phyloP scores from a whole-genome alignment of 2,888 invertebrate species.

The Nebria salina region DNA sequence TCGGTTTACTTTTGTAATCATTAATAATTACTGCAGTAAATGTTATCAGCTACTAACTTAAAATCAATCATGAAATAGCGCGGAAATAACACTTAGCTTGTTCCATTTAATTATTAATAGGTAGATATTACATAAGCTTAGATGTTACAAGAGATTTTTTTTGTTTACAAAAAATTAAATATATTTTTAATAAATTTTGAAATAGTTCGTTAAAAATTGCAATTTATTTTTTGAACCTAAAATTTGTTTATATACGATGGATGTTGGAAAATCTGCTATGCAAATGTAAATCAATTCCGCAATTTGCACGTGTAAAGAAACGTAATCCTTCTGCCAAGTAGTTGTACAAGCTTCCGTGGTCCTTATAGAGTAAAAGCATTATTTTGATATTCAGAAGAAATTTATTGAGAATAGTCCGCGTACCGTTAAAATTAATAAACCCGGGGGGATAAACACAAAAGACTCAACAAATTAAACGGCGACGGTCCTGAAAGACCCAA shows the following conservation, averaged over 20 bases:
- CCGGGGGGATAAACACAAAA: neutral
- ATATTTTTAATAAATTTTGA: too few species aligned
- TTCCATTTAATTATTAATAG: too few species aligned
- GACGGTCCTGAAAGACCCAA: neutral
- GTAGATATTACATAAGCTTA: too few species aligned
- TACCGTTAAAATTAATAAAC: neutral
- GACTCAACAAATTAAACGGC: neutral
- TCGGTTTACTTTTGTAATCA: neutral
- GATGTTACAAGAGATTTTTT: neutral
- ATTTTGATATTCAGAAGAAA: too few species aligned
- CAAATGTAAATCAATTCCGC: slow-evolving; percentile 40
- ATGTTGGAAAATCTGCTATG: neutral
- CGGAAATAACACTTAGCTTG: too few species aligned
- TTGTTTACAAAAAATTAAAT: too few species aligned
- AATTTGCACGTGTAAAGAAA: slow-evolving; percentile 44
- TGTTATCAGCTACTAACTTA: neutral
- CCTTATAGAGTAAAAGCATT: too few species aligned
- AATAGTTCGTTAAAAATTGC: too few species aligned
- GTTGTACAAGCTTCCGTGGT: neutral
- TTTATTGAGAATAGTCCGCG: neutral
- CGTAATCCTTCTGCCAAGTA: neutral
- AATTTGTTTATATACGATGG: too few species aligned
- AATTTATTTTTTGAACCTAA: too few species aligned
- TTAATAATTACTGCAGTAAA: neutral
- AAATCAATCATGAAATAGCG: too few species aligned